Evolutionary conservation across 1,140 invertebrate species (phyloP), one percentile per base, ranked within the genome.

Genomic region (Harpegnathos saltator): DNA sequence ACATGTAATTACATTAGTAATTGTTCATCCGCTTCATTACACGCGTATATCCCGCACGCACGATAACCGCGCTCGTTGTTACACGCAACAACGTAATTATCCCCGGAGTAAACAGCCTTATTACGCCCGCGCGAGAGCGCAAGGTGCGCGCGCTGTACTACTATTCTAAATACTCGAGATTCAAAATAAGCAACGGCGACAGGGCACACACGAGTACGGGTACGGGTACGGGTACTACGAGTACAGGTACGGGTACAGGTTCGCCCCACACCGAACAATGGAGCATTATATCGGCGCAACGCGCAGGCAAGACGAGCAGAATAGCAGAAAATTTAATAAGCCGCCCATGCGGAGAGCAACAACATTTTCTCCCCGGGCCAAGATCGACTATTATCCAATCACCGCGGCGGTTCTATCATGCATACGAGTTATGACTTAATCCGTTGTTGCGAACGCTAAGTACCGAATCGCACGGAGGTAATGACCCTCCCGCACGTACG

Each of bases 371-470:
- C 61, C 59, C 24, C 19, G 62, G 59, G 22, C 56, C 66, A 14
- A 56, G 71, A 82, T 65, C 69, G 61, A 75, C 83, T 86, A 81
- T 84, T 86, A 84, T 84, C 87, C 83, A 83, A 87, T 88, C 71
- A 66, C 33, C 52, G 48, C 29, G 48, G 15, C 56, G 61, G 59
- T 77, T 63, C 63, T 58, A 61, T 50, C 33, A 33, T 58, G 83
- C 84, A 89, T 90, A 87, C 85, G 83, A 91, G 84, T 92, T 93
- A 93, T 92, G 90, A 90, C 92, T 93, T 92, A 93, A 93, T 93
- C 91, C 90, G 78, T 80, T 65, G 89, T 90, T 90, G 72, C 85
- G 77, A 85, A 72, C 82, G 68, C 71, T 68, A 85, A 69, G 85
- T 83, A 87, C 69, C 78, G 85, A 91, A 82, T 75, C 82, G 78